Percentiles rank a stretch among this genome's conserved stretches.
phyloP scores from a whole-genome alignment of 1,140 invertebrate species.

The Caenorhabditis latens region DNA sequence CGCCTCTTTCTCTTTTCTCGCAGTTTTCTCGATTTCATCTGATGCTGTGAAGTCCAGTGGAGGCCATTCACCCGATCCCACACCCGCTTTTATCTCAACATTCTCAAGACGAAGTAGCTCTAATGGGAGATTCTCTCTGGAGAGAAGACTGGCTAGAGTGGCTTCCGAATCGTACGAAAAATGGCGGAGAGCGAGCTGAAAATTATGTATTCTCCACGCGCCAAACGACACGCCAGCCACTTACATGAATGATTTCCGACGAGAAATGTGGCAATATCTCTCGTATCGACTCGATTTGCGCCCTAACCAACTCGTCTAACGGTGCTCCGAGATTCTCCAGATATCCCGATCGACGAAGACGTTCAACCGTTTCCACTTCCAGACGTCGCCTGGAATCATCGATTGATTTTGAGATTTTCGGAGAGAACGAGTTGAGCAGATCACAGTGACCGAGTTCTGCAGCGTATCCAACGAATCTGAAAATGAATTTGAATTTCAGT shows the following conservation, averaged over 20 bases:
- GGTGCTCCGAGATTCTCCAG: conserved; percentile 10
- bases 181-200: conserved; percentile 37
- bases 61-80: conserved; percentile 32
- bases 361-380: conserved; percentile 23
- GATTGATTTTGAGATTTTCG: conserved; percentile 16
- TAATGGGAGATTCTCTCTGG: conserved; percentile 35
- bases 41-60: conserved; percentile 26
- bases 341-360: conserved; percentile 11
- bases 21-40: conserved; percentile 21
- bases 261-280: conserved; percentile 30
- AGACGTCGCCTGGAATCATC: conserved; percentile 16
- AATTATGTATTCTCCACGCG: neutral
- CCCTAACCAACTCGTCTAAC: neutral
- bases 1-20: neutral
- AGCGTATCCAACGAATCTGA: conserved; percentile 28
- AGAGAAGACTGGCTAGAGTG: neutral
- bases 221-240: neutral
- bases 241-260: conserved; percentile 16
- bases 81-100: neutral
- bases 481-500: neutral
- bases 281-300: conserved; percentile 21
- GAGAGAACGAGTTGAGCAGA: neutral
- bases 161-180: conserved; percentile 34
- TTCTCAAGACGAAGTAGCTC: conserved; percentile 17
- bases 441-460: neutral